Percentiles rank a stretch among this genome's conserved stretches.
These are phyloP conservation scores for Eupsilia transversa DNA, from an alignment of 2,888 invertebrate genomes.

Conservation along the genomic window DNA sequence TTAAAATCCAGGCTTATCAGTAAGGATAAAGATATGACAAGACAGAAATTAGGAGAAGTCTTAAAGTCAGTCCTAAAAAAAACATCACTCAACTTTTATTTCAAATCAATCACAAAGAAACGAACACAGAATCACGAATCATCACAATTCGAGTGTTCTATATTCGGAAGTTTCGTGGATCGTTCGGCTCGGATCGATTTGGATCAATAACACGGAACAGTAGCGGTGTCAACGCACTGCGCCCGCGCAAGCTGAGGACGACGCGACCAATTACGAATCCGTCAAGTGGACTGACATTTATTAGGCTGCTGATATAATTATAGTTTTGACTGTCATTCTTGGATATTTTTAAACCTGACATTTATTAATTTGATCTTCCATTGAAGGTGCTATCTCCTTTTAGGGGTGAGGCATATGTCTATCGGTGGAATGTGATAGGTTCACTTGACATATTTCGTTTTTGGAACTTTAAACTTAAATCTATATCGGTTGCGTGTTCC, in stretches of 20 bases:
- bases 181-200: conserved; percentile 76
- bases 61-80: conserved; percentile 5
- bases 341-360: conserved; percentile 41
- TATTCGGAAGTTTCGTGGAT: conserved; percentile 71
- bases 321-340: conserved; percentile 49
- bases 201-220: conserved; percentile 86
- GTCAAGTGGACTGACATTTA: conserved; percentile 65
- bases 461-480: neutral
- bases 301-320: conserved; percentile 56
- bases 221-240: conserved; percentile 83
- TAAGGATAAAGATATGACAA: neutral
- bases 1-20: neutral
- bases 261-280: conserved; percentile 63
- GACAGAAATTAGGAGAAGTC: neutral
- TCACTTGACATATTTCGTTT: neutral
- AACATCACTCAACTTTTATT: conserved; percentile 13
- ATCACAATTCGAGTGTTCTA: conserved; percentile 55
- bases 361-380: conserved; percentile 37
- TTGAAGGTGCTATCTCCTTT: conserved; percentile 13
- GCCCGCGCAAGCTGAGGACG: conserved; percentile 62
- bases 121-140: conserved; percentile 25
- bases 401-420: neutral
- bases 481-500: neutral
- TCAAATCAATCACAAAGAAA: conserved; percentile 30
- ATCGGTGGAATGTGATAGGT: neutral